Evolutionary conservation across 2,113 vertebrate genomes (phyloP).

Genomic region (Benitochromis conjunctus): DNA sequence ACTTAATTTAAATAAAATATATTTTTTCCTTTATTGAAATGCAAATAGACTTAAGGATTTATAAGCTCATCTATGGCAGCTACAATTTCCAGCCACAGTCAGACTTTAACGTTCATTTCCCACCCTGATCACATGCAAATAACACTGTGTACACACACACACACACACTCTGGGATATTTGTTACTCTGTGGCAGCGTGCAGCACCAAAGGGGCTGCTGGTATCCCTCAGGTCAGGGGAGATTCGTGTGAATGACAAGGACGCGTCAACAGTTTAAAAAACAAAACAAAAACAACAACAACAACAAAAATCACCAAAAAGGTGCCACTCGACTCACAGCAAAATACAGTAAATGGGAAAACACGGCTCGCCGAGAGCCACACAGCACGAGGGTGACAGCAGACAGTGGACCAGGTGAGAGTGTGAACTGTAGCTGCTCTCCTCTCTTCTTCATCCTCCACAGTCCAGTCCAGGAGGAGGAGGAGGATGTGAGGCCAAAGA

Average conservation of each 20-base stretch:
- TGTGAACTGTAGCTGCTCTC: constrained; percentile 24
- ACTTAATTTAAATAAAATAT: neutral
- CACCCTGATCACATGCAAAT: constrained; percentile 54
- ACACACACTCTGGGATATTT: constrained; percentile 38
- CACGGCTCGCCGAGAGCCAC: neutral
- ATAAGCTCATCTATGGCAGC: neutral
- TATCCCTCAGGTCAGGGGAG: constrained; percentile 11
- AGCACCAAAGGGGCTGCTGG: constrained; percentile 33
- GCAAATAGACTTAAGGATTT: neutral
- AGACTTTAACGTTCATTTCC: constrained; percentile 31
- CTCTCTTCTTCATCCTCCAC: neutral
- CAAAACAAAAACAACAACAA: fast-evolving
- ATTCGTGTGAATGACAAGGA: constrained; percentile 20
- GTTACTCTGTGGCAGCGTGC: constrained; percentile 37
- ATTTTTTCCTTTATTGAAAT: neutral
- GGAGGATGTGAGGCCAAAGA: neutral
- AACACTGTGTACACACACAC: constrained; percentile 13
- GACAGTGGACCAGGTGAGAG: constrained; percentile 19
- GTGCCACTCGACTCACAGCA: constrained; percentile 50
- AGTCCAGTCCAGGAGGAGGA: neutral
- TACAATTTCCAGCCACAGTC: neutral
- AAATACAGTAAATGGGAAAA: constrained; percentile 51
- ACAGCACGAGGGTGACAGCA: constrained; percentile 32
- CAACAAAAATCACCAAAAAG: constrained; percentile 31
- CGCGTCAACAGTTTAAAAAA: constrained; percentile 12